Evolutionary conservation across 2,888 invertebrate species (phyloP).

Genomic region (Biston stratarius): DNA sequence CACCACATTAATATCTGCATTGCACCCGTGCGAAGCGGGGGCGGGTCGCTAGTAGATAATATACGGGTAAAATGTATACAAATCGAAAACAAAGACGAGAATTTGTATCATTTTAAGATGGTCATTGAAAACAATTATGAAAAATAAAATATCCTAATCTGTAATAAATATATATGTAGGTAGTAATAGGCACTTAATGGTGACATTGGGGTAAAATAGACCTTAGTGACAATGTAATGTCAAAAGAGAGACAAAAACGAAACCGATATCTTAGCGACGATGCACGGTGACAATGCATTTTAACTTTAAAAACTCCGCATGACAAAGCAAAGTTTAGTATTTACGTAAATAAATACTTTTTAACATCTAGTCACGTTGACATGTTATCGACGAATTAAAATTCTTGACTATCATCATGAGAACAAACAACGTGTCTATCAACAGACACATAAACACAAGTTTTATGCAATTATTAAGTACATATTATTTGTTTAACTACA

Average conservation of each 20-base stretch:
- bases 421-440: neutral
- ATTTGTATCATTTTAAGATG: too few relatives aligned
- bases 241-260: neutral
- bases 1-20: too few relatives aligned
- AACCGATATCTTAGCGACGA: neutral
- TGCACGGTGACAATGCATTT: constrained; percentile 8
- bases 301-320: constrained; percentile 12
- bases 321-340: neutral
- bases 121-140: too few relatives aligned
- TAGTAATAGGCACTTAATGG: neutral
- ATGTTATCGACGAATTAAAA: neutral
- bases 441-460: neutral
- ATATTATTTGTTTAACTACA: too few relatives aligned
- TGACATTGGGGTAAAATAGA: neutral
- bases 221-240: neutral
- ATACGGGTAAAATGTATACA: too few relatives aligned
- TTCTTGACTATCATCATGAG: constrained; percentile 4
- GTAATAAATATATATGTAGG: neutral
- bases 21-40: too few relatives aligned
- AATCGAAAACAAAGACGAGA: too few relatives aligned
- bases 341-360: neutral
- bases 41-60: too few relatives aligned
- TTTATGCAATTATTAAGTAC: too few relatives aligned
- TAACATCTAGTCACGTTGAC: constrained; percentile 2
- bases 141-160: too few relatives aligned